Evolutionary conservation across 2,888 invertebrate species (phyloP).

Genomic region (Siphonodentalium dalli): DNA sequence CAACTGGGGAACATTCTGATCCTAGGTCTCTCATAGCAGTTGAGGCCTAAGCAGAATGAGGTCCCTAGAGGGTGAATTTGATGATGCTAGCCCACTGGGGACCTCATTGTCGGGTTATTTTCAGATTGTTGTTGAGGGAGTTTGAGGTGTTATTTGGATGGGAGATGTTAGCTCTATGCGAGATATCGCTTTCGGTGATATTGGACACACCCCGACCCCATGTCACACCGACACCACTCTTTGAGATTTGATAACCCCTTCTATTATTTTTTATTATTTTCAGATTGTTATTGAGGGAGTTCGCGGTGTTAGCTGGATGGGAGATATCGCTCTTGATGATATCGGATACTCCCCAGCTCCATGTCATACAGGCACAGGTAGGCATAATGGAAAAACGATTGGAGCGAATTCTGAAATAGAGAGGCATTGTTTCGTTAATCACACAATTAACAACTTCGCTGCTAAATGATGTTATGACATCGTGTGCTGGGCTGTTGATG

Average conservation of each 20-base stretch:
- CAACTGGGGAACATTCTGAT: too few relatives aligned
- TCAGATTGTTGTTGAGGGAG: conserved; percentile 37
- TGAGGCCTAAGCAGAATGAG: too few relatives aligned
- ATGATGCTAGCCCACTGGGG: neutral
- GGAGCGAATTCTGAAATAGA: too few relatives aligned
- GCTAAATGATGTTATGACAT: too few relatives aligned
- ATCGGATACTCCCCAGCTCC: conserved; percentile 40
- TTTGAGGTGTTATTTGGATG: conserved; percentile 40
- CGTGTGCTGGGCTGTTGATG: too few relatives aligned
- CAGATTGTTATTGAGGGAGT: conserved; percentile 41
- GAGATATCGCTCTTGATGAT: conserved; percentile 57
- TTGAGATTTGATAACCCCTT: too few relatives aligned
- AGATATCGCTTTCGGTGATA: conserved; percentile 56
- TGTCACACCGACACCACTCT: too few relatives aligned
- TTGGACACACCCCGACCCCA: conserved; percentile 38
- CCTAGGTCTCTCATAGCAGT: too few relatives aligned
- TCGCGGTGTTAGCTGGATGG: conserved; percentile 42
- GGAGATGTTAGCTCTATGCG: too few relatives aligned
- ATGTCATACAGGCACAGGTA: conserved; percentile 34
- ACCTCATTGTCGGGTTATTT: neutral
- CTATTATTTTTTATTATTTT: conserved; percentile 9
- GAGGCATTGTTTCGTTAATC: too few relatives aligned
- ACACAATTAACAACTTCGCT: too few relatives aligned
- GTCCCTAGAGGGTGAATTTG: too few relatives aligned
- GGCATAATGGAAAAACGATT: conserved; percentile 16